These are phyloP conservation scores for Platysternon megacephalum DNA, from an alignment of 2,113 vertebrate species.

Conservation along the genomic window DNA sequence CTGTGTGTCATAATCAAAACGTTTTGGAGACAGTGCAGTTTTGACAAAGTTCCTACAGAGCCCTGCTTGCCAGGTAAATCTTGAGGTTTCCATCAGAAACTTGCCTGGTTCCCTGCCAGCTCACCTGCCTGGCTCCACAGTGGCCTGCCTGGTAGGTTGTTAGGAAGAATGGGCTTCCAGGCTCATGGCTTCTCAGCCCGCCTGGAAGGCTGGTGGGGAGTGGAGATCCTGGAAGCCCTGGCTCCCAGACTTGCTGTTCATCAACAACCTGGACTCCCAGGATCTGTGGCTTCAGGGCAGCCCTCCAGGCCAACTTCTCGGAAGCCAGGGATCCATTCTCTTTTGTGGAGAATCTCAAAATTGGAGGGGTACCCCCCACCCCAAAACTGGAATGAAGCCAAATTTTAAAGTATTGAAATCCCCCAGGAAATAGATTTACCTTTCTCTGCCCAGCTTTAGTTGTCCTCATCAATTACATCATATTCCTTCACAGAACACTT, in stretches of 20 bases:
- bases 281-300: not conserved
- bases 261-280: not conserved
- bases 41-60: not conserved
- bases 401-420: not conserved
- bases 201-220: fast-evolving
- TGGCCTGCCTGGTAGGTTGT: not conserved
- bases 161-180: not conserved
- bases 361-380: no score
- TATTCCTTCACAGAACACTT: not conserved
- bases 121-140: not conserved
- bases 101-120: not conserved
- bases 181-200: not conserved
- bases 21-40: not conserved
- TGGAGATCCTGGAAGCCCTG: not conserved
- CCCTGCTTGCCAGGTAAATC: not conserved
- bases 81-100: not conserved
- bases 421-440: not conserved
- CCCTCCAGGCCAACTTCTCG: not conserved
- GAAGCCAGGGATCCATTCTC: not conserved
- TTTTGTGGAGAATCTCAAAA: not conserved
- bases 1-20: not conserved
- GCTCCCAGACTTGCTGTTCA: no score
- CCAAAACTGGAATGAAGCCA: no score
- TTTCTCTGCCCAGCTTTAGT: not conserved
- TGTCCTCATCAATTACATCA: not conserved